Percentiles rank a stretch among this genome's conserved stretches.
Evolutionary conservation across 1,140 invertebrate species (phyloP).

Genomic region (Atta cephalotes): DNA sequence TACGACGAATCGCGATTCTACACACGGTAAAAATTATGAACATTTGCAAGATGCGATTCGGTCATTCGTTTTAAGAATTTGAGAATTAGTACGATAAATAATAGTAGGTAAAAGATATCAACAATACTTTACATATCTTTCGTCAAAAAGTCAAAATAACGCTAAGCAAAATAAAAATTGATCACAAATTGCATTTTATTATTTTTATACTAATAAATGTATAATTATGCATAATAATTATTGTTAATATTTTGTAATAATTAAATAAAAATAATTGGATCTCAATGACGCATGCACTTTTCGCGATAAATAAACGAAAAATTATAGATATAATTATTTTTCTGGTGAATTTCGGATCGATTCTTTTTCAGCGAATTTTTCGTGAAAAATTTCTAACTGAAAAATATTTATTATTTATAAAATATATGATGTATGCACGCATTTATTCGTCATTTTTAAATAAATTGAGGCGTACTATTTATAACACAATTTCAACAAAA

Average conservation of each 20-base stretch:
- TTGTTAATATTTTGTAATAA: neutral
- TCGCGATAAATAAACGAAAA: neutral
- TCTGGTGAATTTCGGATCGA: neutral
- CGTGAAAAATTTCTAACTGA: neutral
- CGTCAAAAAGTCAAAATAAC: neutral
- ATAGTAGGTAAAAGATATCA: neutral
- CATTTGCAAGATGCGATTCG: neutral
- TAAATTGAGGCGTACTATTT: neutral
- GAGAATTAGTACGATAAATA: too few species aligned
- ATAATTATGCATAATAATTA: slow-evolving; percentile 12
- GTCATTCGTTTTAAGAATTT: neutral
- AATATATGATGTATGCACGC: neutral
- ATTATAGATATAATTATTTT: neutral
- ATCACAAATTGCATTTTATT: neutral
- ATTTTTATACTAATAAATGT: neutral
- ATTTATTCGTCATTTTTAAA: neutral
- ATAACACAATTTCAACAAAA: neutral
- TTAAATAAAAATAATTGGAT: neutral
- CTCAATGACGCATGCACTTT: neutral
- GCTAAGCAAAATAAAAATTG: neutral
- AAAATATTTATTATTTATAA: neutral
- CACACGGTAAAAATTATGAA: neutral
- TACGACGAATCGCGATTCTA: neutral
- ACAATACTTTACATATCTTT: neutral
- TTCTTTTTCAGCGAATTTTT: neutral